Base-by-base conservation (phyloP, 2,797 vertebrate genomes). In the Taeniopygia guttata region DNA sequence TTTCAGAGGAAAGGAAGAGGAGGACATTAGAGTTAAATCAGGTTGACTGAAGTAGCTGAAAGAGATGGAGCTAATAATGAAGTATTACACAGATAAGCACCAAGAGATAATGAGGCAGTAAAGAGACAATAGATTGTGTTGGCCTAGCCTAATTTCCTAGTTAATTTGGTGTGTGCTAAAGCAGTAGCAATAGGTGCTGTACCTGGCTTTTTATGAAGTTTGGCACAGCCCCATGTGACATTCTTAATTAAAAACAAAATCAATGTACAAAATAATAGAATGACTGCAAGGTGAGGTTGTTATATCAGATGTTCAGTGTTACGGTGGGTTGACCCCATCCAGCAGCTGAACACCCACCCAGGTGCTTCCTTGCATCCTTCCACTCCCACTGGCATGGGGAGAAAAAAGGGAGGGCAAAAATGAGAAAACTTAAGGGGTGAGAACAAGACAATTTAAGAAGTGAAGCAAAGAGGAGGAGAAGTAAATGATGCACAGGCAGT, bases 381-480 rank as follows among this genome's bases (percentile, higher is more conserved):
- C 6, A 15, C 9, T 4, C 4, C 1, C 5, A 1, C 3, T 20
- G 72, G 42, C 27, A 3, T 1, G 9, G 11, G 9, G 3, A 52
- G 51, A 56, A 58, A 72, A 60, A 7, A 72, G 38, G 26, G 52
- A 74, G 48, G 23, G 26, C 16, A 70, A 42, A 63, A 56, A 29
- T 10, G 60, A 51, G 45, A 59, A 34, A 56, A 40, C 11, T 21
- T 1, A 0, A 0, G 13, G 11, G 22, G 23, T 2, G 4, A 48
- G 11, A 42, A 34, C n/a, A 67, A 43, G 52, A n/a, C 38, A 26
- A 7, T 64, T 86, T 27, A 56, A 49, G 58, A 40, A 63, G 13
- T 42, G n/a, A 83, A 80, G 68, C 20, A 74, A 63, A 80, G 74
- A 63, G 19, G 66, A 91, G 42, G 73, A 90, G 59, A 38, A 83